Conservation (phyloP, 2,888 invertebrate genomes). For the Mamestra brassicae region DNA sequence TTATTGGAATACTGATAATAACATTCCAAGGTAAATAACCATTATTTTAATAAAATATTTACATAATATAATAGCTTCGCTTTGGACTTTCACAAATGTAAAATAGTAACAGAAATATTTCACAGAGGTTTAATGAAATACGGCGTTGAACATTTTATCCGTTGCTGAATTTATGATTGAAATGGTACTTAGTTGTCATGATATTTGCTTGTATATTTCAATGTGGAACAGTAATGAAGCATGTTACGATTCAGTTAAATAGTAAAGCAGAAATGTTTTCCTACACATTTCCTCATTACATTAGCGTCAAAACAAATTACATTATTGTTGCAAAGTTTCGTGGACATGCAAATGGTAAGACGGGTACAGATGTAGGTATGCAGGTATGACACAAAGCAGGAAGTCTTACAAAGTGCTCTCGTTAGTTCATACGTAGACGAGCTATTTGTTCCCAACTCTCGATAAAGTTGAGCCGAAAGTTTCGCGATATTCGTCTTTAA, state of each 20-base stretch:
- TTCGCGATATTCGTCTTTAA: conserved; percentile 77
- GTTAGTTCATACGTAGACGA: conserved; percentile 71
- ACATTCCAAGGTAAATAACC: conserved; percentile 38
- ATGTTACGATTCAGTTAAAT: not conserved
- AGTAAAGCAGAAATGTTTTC: not conserved
- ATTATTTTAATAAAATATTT: conserved; percentile 49
- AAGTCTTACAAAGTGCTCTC: conserved; percentile 70
- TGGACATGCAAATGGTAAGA: conserved; percentile 17
- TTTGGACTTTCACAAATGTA: conserved; percentile 35
- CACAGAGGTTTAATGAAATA: conserved; percentile 25
- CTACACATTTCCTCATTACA: conserved; percentile 23
- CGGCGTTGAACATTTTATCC: conserved; percentile 21
- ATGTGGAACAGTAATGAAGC: conserved; percentile 1
- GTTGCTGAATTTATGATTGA: conserved; percentile 22
- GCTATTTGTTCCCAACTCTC: conserved; percentile 61
- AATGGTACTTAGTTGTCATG: conserved; percentile 2
- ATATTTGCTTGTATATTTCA: conserved; percentile 24
- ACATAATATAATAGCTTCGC: conserved; percentile 16
- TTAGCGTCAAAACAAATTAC: conserved; percentile 15
- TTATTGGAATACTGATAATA: conserved; percentile 31
- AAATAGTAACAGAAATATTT: conserved; percentile 30
- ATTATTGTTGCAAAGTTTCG: conserved; percentile 6
- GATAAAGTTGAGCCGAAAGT: conserved; percentile 75
- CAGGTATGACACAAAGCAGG: conserved; percentile 59
- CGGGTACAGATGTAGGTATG: conserved; percentile 33